Evolutionary conservation across 37 sponge, comb jelly and placozoan genomes (phyloP).

Genomic region (Amphimedon queenslandica): DNA sequence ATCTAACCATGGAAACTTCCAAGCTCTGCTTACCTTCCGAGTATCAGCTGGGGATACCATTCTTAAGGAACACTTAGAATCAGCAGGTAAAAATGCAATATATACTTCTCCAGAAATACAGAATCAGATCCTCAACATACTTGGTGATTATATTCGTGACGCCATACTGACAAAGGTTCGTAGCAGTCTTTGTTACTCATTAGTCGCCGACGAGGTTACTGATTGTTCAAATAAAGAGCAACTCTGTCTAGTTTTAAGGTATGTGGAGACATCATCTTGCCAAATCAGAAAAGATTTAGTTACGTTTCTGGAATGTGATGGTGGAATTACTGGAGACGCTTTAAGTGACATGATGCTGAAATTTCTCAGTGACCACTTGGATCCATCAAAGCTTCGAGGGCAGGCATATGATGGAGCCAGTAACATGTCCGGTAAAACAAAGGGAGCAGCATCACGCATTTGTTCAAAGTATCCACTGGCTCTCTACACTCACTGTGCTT

Average conservation of each 20-base stretch:
- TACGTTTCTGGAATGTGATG: slow-evolving; percentile 49
- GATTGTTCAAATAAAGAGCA: slow-evolving; percentile 70
- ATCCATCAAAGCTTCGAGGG: slow-evolving; percentile 53
- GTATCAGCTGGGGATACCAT: slow-evolving; percentile 50
- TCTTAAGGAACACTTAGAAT: slow-evolving; percentile 38
- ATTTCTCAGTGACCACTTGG: slow-evolving; percentile 14
- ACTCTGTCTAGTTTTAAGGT: slow-evolving; percentile 51
- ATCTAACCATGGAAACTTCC: slow-evolving; percentile 36
- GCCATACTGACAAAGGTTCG: slow-evolving; percentile 29
- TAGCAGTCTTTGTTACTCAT: slow-evolving; percentile 24
- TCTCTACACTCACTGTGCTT: slow-evolving; percentile 49
- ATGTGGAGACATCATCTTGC: slow-evolving; percentile 36
- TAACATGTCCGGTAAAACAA: slow-evolving; percentile 45
- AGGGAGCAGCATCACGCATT: slow-evolving; percentile 38
- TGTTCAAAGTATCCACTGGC: slow-evolving; percentile 31
- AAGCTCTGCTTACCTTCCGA: slow-evolving; percentile 29
- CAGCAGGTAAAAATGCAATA: slow-evolving; percentile 44
- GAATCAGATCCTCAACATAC: slow-evolving; percentile 43
- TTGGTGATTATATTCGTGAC: slow-evolving; percentile 27
- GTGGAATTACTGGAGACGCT: slow-evolving; percentile 53
- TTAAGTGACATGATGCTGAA: slow-evolving; percentile 47
- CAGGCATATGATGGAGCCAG: slow-evolving; percentile 80
- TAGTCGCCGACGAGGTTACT: slow-evolving; percentile 53
- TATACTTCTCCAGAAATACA: slow-evolving; percentile 46
- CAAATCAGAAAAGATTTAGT: slow-evolving; percentile 47